These are phyloP conservation scores for Oriolus oriolus DNA, from an alignment of 2,113 vertebrate genomes.

Conservation along the genomic window DNA sequence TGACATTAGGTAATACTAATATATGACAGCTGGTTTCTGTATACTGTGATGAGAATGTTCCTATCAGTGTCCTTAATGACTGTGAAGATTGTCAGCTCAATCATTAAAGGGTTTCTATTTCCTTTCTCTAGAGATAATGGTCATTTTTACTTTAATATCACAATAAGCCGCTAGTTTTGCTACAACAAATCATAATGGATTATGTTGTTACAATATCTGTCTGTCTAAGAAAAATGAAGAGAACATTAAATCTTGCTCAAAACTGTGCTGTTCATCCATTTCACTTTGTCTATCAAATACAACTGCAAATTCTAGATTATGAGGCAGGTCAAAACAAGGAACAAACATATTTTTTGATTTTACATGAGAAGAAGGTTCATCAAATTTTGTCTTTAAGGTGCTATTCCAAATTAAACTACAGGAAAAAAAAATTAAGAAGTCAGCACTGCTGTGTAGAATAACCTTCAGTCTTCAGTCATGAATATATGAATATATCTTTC, in stretches of 20 bases:
- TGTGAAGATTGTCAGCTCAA: not conserved
- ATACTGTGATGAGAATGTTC: not conserved
- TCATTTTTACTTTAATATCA: not conserved
- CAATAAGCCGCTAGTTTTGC: not conserved
- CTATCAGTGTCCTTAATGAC: not conserved
- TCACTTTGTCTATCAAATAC: not conserved
- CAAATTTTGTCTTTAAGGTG: not conserved
- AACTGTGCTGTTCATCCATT: not conserved
- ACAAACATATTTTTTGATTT: not conserved
- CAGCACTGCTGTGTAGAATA: not conserved
- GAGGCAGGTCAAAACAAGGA: not conserved
- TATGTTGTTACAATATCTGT: not conserved
- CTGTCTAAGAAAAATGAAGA: not conserved
- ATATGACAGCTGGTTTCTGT: not conserved
- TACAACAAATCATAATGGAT: not conserved
- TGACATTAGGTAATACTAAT: slow-evolving; percentile 19
- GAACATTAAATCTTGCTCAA: not conserved
- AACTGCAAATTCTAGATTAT: not conserved
- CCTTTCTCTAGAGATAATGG: not conserved
- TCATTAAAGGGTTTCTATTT: not conserved
- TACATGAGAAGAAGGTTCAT: not conserved
- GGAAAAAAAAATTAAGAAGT: not conserved
- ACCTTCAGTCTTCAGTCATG: not conserved
- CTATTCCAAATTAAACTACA: not conserved
- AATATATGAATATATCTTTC: not conserved